phyloP scores from a whole-genome alignment of 2,888 invertebrate genomes.

The Xestia rhomboidea region DNA sequence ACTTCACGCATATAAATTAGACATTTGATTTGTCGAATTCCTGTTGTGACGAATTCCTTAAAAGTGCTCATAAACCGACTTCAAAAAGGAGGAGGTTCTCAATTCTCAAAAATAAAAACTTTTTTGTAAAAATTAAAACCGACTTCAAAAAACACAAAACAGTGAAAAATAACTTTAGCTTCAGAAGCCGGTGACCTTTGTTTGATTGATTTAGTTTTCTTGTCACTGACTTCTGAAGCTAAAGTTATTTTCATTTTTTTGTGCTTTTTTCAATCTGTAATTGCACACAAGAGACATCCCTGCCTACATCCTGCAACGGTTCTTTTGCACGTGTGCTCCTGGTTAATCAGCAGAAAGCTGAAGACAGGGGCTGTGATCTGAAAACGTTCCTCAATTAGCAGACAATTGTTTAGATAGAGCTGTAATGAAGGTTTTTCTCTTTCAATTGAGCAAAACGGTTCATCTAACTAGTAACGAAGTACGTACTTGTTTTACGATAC shows the following conservation, averaged over 20 bases:
- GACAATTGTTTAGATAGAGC: neutral
- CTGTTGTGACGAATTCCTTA: neutral
- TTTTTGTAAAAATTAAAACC: too few relatives aligned
- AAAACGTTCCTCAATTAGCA: conserved; percentile 29
- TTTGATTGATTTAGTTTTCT: too few relatives aligned
- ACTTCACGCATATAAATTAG: too few relatives aligned
- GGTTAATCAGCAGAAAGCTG: conserved; percentile 28
- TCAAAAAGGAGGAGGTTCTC: too few relatives aligned
- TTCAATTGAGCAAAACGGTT: conserved; percentile 11
- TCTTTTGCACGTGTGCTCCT: conserved; percentile 11
- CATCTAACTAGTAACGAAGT: neutral
- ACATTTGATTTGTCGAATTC: neutral
- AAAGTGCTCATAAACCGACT: too few relatives aligned
- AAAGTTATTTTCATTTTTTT: too few relatives aligned
- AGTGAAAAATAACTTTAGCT: too few relatives aligned
- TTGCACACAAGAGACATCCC: neutral
- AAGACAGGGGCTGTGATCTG: conserved; percentile 19
- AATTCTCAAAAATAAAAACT: too few relatives aligned
- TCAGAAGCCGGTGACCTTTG: too few relatives aligned
- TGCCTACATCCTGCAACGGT: neutral
- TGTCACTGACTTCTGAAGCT: too few relatives aligned
- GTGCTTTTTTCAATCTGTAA: too few relatives aligned
- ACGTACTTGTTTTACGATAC: neutral
- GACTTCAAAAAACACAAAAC: too few relatives aligned
- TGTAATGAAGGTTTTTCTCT: neutral